Evolutionary conservation across 1,140 invertebrate genomes (phyloP), one percentile per base, ranked within the genome.

Genomic region (Saccostrea glomerata): DNA sequence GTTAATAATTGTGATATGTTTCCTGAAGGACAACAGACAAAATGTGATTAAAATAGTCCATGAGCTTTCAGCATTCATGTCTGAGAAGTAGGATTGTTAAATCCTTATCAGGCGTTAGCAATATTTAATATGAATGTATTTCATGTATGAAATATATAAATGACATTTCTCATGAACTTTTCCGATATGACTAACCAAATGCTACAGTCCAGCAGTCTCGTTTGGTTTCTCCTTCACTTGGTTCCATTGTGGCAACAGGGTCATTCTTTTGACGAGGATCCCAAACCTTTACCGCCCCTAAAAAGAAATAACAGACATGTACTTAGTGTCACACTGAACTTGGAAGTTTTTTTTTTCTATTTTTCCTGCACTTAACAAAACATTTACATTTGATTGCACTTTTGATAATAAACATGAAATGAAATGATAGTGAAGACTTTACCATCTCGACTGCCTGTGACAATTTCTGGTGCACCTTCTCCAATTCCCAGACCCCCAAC

Each of bases 401-500:
- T 73, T 25, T 73, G 13, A 73, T 30, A 73, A 73, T 25, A 25
- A 6, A 47, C 36, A 25, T 2, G 4, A 70, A 73, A 1, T n/a
- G 7, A 1, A 73, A 73, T 25, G 13, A 13, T 30, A 30, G 15
- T 13, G 13, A 11, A 30, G 23, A 15, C 55, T 87, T 94, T 95
- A 97, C 98, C 98, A 96, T 99, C 98, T 95, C 97, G 96, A 91
- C 98, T 98, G 17, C 98, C 98, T 23, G 98, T 99, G 0, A 97
- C 98, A 91, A 99, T 97, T 96, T 99, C 98, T 40, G 98, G 98
- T 11, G 98, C 98, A 36, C 95, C 98, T 95, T 97, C 98, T 66
- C 97, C 97, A 23, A 97, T 94, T 82, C 95, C 97, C 30, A 97
- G 96, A 11, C 98, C 98, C n/a, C 97, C 98, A 89, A 99, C 96